phyloP scores from a whole-genome alignment of 2,797 vertebrate genomes.

The Cryptoprocta ferox region DNA sequence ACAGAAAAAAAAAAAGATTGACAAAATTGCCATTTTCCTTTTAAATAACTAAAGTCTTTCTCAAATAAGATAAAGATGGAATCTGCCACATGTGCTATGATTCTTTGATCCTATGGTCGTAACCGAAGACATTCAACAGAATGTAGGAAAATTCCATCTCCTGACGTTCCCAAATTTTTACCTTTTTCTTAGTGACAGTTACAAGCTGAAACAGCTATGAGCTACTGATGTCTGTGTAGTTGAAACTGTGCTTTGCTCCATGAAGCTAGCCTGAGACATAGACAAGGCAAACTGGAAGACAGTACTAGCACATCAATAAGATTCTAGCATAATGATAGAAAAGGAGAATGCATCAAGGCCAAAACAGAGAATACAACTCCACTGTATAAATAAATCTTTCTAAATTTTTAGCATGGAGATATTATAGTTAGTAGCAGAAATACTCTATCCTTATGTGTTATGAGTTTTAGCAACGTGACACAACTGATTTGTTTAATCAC shows the following conservation, averaged over 20 bases:
- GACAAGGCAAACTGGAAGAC: not conserved
- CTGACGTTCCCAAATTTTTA: not conserved
- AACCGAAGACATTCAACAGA: constrained; percentile 1
- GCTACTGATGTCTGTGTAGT: not conserved
- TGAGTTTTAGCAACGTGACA: not conserved
- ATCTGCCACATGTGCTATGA: not conserved
- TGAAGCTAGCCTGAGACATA: not conserved
- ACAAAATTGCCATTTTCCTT: not conserved
- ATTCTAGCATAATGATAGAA: not conserved
- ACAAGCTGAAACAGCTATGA: constrained; percentile 14
- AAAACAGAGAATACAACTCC: not conserved
- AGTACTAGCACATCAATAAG: not conserved
- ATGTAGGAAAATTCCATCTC: not conserved
- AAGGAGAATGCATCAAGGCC: not conserved
- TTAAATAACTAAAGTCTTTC: constrained; percentile 27
- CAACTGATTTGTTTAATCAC: not conserved
- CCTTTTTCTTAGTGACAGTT: constrained; percentile 43
- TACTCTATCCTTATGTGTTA: not conserved
- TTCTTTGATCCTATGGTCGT: constrained; percentile 33
- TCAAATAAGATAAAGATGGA: constrained; percentile 31
- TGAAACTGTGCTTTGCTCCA: not conserved
- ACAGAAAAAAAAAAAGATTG: not conserved
- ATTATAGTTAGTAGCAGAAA: not conserved
- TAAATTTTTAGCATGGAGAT: not conserved
- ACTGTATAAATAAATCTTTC: not conserved